These are phyloP conservation scores for Actenoides lindsayi DNA, from an alignment of 2,113 vertebrate genomes.

Conservation along the genomic window DNA sequence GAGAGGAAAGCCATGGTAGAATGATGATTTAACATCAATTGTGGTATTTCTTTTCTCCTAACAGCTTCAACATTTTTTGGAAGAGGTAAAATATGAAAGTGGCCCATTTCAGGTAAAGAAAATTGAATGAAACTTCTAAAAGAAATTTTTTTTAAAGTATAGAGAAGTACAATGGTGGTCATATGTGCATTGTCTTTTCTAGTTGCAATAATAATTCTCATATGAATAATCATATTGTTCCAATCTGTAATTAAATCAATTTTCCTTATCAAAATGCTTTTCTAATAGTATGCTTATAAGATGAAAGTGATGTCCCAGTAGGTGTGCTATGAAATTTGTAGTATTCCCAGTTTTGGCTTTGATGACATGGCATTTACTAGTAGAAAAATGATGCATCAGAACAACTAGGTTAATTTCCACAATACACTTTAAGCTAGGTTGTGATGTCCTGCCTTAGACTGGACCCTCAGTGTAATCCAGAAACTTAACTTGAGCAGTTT, in stretches of 20 bases:
- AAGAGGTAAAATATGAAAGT: neutral
- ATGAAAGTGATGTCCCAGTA: neutral
- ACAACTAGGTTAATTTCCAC: neutral
- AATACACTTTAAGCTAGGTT: neutral
- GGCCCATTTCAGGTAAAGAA: neutral
- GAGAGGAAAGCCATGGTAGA: neutral
- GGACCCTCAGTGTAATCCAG: neutral
- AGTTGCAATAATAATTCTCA: neutral
- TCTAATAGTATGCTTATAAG: neutral
- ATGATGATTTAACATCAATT: neutral
- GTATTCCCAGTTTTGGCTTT: neutral
- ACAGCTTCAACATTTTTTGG: neutral
- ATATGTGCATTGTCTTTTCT: neutral
- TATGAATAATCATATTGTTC: neutral
- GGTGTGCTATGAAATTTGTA: neutral
- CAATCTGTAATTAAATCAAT: neutral
- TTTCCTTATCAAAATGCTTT: neutral
- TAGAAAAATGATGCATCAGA: neutral
- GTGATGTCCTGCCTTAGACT: neutral
- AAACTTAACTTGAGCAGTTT: slow-evolving; percentile 30
- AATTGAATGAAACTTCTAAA: neutral
- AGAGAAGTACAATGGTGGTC: neutral
- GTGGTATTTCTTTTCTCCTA: neutral
- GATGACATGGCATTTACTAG: neutral
- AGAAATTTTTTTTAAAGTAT: neutral